These are phyloP conservation scores for Eupithecia abbreviata DNA, from an alignment of 2,888 invertebrate genomes.

Conservation along the genomic window DNA sequence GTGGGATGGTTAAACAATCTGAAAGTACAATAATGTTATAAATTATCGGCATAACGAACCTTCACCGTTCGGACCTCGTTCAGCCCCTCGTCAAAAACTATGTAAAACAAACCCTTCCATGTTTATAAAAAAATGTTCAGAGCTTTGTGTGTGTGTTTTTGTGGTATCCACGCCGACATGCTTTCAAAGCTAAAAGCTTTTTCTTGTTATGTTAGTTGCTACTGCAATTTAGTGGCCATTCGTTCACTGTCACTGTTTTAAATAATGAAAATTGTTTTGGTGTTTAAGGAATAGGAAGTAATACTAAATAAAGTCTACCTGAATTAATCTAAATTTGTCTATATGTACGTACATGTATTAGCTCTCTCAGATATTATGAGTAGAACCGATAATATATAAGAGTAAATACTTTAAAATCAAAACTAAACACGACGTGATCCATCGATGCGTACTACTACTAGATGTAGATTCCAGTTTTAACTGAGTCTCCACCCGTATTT, in stretches of 20 bases:
- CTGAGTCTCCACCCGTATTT: background rate
- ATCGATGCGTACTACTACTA: background rate
- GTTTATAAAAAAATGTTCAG: background rate
- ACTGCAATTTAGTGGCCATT: slow-evolving; percentile 24
- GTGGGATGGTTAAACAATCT: no score
- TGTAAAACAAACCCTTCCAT: background rate
- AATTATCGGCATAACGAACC: background rate
- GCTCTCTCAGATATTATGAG: background rate
- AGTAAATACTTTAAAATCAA: background rate
- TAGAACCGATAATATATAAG: background rate
- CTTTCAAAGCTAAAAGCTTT: slow-evolving; percentile 33
- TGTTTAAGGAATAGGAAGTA: background rate
- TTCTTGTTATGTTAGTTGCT: slow-evolving; percentile 27
- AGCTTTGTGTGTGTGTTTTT: background rate
- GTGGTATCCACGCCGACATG: slow-evolving; percentile 14
- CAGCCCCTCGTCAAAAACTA: background rate
- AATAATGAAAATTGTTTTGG: slow-evolving; percentile 21
- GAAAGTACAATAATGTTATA: background rate
- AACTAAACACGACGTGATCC: background rate
- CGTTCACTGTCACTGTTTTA: slow-evolving; percentile 18
- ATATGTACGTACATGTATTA: background rate
- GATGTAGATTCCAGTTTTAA: background rate
- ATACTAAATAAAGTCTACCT: background rate
- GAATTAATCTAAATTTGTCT: background rate
- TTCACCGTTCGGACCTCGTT: background rate